Conservation (phyloP, 37 sponge, comb jelly and placozoan genomes). For the Geodia barretti region DNA sequence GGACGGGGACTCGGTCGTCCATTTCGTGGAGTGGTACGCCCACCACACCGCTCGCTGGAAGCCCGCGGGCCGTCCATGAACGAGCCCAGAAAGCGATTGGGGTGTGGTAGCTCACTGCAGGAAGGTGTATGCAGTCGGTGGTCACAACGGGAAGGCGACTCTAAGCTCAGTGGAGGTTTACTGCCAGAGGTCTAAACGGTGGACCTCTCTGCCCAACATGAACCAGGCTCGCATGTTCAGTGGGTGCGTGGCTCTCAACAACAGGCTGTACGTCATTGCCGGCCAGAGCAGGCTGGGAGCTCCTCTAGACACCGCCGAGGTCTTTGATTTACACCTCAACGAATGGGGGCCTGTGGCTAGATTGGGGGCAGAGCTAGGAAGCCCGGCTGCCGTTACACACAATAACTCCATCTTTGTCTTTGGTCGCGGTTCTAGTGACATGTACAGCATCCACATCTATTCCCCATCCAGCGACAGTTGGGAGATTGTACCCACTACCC, state of each 20-base stretch:
- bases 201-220: neutral
- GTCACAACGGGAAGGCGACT: neutral
- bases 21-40: neutral
- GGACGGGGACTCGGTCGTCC: neutral
- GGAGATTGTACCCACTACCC: neutral
- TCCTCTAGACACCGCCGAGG: neutral
- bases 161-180: neutral
- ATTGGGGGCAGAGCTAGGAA: neutral
- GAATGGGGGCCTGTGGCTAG: neutral
- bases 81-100: neutral
- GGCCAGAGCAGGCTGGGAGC: neutral
- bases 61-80: neutral
- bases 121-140: neutral
- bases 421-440: neutral
- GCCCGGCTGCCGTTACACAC: neutral
- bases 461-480: neutral
- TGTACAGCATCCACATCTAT: neutral
- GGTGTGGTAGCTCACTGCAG: neutral
- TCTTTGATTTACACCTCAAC: neutral
- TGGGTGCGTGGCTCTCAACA: neutral
- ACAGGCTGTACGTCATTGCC: neutral
- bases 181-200: neutral
- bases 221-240: neutral
- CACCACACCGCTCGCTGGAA: neutral
- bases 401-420: neutral